Evolutionary conservation across 1,140 invertebrate genomes (phyloP), one percentile per base, ranked within the genome.

Genomic region (Schlechtendalia chinensis): DNA sequence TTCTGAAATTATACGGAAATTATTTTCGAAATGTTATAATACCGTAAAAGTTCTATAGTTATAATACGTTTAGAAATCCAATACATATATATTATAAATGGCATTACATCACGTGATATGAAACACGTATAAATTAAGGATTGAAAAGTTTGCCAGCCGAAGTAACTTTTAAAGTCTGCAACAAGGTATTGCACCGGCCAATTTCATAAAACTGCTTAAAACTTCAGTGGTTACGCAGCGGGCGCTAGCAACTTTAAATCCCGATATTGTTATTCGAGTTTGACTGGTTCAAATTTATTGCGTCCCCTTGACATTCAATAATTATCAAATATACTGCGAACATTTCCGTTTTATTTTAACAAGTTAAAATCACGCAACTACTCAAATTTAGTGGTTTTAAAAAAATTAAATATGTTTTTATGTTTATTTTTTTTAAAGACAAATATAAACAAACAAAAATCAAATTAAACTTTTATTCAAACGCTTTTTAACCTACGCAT

Each of bases 101-200:
- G 27, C 24, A 29, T 29, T 12, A 61, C 27, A 61, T 61, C 0
- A 47, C 65, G 12, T 53, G 24, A 71, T 71, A 53, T n/a, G 17
- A 72, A 72, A 72, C 50, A 53, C 19, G 50, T 24, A 54, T 53
- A 79, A 47, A 79, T 79, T 29, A 50, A 5, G 8, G 58, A n/a
- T 39, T 54, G 58, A 50, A 79, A 79, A 79, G 39, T 79, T 63
- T 79, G 10, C 10, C 19, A 39, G 12, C 22, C 45, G 8, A 79
- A 58, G 39, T 79, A 79, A 79, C 58, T 79, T 63, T 32, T 79
- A 63, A 79, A 79, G n/a, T 39, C 39, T 17, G 10, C 45, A 17
- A 4, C 5, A 50, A 16, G 14, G 50, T 58, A 5, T 45, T 11
- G 8, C 53, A 8, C 11, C 14, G 32, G 19, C 58, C 56, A 22